A percentile compares a stretch with the other conserved stretches of the same genome.
phyloP scores from a whole-genome alignment of 2,113 vertebrate species.

The Tachysurus fulvidraco region DNA sequence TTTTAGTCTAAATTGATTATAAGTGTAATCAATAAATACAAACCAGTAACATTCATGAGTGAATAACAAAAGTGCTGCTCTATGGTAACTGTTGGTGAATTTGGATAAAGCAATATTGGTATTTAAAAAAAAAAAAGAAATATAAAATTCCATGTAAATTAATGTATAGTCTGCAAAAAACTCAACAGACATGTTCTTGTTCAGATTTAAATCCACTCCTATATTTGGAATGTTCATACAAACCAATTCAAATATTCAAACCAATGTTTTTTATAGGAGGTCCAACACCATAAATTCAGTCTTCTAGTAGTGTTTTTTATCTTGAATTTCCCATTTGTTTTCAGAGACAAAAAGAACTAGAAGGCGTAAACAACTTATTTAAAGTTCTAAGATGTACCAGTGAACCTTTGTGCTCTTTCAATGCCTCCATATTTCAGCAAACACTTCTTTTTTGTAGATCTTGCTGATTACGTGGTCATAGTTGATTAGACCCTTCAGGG shows the following conservation, averaged over 20 bases:
- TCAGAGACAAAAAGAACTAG: neutral
- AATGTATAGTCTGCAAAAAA: neutral
- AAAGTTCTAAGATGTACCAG: neutral
- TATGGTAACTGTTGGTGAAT: neutral
- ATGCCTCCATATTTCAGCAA: neutral
- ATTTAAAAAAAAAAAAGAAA: neutral
- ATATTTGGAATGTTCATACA: neutral
- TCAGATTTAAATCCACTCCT: neutral
- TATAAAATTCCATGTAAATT: neutral
- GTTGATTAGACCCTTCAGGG: neutral
- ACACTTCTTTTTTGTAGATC: neutral
- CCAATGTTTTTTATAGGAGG: neutral
- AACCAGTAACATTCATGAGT: constrained; percentile 29
- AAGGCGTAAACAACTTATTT: neutral
- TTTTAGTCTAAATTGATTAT: neutral
- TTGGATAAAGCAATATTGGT: neutral
- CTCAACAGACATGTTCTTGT: neutral
- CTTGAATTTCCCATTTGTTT: constrained; percentile 5
- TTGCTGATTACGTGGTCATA: neutral
- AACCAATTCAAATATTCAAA: neutral
- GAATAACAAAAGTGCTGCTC: neutral
- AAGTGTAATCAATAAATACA: neutral
- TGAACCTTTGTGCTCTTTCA: neutral
- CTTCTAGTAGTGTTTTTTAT: neutral
- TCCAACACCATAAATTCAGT: neutral